A percentile compares a stretch with the other conserved stretches of the same genome.
phyloP scores from a whole-genome alignment of 2,888 invertebrate species.

The Tubiluchus corallicola region DNA sequence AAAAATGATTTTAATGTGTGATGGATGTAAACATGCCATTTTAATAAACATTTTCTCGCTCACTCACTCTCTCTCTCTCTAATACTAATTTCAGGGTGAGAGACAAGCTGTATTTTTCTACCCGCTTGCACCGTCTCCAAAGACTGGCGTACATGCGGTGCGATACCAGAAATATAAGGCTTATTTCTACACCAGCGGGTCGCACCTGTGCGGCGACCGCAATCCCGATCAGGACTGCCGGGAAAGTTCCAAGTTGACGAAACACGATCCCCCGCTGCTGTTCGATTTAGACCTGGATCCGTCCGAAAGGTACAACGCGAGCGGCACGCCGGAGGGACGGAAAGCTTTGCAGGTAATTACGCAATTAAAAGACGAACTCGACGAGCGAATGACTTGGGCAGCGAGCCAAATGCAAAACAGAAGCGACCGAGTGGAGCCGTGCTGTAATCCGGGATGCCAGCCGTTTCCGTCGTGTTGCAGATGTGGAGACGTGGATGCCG shows the following conservation, averaged over 20 bases:
- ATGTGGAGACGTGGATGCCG: too few relatives aligned
- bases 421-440: background rate
- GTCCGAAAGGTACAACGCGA: background rate
- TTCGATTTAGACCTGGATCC: background rate
- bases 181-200: background rate
- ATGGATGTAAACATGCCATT: too few relatives aligned
- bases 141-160: background rate
- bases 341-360: background rate
- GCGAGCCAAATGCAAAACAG: too few relatives aligned
- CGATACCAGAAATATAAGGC: background rate
- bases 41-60: too few relatives aligned
- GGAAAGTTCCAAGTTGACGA: background rate
- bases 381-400: background rate
- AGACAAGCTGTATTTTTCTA: background rate
- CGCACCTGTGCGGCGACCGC: background rate
- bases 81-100: background rate
- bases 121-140: background rate
- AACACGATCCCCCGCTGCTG: conserved; percentile 1
- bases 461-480: background rate
- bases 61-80: too few relatives aligned
- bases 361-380: background rate
- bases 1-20: too few relatives aligned
- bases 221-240: background rate
- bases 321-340: background rate
- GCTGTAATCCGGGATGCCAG: background rate